Base-by-base conservation (phyloP, 2,113 vertebrate species). In the Burhinus oedicnemus region DNA sequence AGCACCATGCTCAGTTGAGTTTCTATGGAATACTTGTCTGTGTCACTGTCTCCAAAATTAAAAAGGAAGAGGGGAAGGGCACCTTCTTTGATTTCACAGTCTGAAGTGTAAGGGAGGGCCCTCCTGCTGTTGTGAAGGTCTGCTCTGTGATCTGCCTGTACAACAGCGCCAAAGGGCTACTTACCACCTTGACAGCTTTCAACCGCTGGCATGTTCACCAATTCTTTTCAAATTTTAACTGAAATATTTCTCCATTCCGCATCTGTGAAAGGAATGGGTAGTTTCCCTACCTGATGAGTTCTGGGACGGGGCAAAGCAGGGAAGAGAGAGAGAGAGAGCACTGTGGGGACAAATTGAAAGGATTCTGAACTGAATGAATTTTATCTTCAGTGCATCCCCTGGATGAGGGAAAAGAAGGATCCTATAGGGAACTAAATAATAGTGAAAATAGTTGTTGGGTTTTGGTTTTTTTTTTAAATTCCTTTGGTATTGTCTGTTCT, bases 1-100 rank as follows among this genome's bases (percentile, higher is more conserved):
- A 83, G 45, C 36, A 87, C 44, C 61, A 72, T 45, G 71, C 87
- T 89, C 52, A 69, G 26, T 95, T 75, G 82, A 47, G 60, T 85
- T 84, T 40, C n/a, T 57, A 5, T 29, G 51, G 44, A 89, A 87
- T 61, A 65, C 40, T 80, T 60, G 26, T 30, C 52, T 77, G 15
- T 92, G 68, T 75, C 57, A 61, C 61, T 64, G 52, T 60, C 65
- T 93, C 32, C 65, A 85, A 82, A 95, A 94, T 52, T 44, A 42
- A 91, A 87, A 57, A 78, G 30, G 23, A 68, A 68, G 83, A 72
- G 32, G 7, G 23, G 30, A 71, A 89, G 83, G 52, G 52, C n/a
- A 52, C 26, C 44, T 83, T 49, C 47, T 49, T 54, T 36, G 21
- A 71, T 71, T 81, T 70, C 77, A 69, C 18, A 52, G 11, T 45